Evolutionary conservation across 2,113 vertebrate species (phyloP).

Genomic region (Pituophis catenifer): DNA sequence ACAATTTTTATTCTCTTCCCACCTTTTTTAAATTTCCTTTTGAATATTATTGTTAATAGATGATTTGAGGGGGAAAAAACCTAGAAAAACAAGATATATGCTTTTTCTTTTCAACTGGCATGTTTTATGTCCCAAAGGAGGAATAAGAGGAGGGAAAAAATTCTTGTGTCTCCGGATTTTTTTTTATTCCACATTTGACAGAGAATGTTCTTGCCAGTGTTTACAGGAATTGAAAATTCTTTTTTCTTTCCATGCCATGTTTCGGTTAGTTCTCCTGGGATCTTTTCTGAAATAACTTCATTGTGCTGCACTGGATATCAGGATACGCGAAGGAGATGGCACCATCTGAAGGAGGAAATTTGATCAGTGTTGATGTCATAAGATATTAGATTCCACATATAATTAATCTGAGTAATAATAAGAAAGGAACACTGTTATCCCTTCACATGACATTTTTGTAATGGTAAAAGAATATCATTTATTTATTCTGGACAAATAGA

Average conservation of each 20-base stretch:
- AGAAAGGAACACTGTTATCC: conserved; percentile 15
- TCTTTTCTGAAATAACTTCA: conserved; percentile 1
- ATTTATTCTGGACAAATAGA: neutral
- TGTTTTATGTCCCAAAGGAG: conserved; percentile 11
- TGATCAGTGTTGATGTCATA: conserved; percentile 40
- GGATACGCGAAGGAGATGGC: conserved; percentile 29
- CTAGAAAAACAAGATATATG: conserved; percentile 12
- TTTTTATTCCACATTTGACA: neutral
- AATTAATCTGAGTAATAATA: conserved; percentile 1
- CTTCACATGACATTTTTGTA: conserved; percentile 14
- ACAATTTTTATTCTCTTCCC: neutral
- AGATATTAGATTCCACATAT: conserved; percentile 29
- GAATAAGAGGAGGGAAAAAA: neutral
- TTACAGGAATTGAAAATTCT: conserved; percentile 20
- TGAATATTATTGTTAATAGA: neutral
- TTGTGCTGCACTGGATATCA: neutral
- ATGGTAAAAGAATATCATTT: neutral
- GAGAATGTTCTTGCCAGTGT: neutral
- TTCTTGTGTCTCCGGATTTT: neutral
- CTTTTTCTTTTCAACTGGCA: conserved; percentile 4
- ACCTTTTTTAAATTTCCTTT: neutral
- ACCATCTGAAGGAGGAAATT: conserved; percentile 21
- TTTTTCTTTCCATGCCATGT: conserved; percentile 32
- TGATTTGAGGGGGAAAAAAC: neutral
- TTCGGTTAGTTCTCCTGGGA: neutral